These are phyloP conservation scores for Agelaius phoeniceus DNA, from an alignment of 2,113 vertebrate genomes.

Conservation along the genomic window DNA sequence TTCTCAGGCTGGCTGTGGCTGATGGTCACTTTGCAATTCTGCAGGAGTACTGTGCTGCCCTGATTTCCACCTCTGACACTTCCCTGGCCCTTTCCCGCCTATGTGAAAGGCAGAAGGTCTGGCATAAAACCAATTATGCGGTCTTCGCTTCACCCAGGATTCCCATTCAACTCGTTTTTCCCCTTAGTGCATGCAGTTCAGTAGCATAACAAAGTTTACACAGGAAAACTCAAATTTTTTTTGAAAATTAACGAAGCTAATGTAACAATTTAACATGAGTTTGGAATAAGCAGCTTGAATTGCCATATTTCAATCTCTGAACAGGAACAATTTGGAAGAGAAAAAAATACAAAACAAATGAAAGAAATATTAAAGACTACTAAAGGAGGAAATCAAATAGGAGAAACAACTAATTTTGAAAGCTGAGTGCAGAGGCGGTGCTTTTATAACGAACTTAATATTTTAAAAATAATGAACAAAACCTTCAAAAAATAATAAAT, in stretches of 20 bases:
- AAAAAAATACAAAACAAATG: background rate
- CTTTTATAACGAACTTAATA: background rate
- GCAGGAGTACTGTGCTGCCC: background rate
- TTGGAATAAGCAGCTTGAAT: background rate
- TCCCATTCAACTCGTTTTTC: background rate
- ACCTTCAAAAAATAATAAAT: background rate
- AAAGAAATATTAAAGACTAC: background rate
- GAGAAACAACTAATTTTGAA: background rate
- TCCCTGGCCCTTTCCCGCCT: background rate
- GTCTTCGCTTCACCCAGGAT: background rate
- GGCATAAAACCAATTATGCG: slow-evolving; percentile 30
- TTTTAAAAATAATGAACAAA: background rate
- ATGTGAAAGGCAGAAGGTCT: slow-evolving; percentile 20
- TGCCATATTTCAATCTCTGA: background rate
- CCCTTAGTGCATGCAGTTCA: background rate
- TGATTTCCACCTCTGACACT: slow-evolving; percentile 51
- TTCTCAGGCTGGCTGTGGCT: background rate
- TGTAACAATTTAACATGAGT: rapidly evolving
- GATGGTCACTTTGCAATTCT: slow-evolving; percentile 14
- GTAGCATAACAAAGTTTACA: background rate
- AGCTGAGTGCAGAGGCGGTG: background rate
- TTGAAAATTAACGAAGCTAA: background rate
- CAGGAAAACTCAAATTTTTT: background rate
- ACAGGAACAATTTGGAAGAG: background rate
- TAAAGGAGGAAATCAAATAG: background rate